These are phyloP conservation scores for Agelas oroides DNA, from an alignment of 37 sponge, comb jelly and placozoan genomes.

Conservation along the genomic window DNA sequence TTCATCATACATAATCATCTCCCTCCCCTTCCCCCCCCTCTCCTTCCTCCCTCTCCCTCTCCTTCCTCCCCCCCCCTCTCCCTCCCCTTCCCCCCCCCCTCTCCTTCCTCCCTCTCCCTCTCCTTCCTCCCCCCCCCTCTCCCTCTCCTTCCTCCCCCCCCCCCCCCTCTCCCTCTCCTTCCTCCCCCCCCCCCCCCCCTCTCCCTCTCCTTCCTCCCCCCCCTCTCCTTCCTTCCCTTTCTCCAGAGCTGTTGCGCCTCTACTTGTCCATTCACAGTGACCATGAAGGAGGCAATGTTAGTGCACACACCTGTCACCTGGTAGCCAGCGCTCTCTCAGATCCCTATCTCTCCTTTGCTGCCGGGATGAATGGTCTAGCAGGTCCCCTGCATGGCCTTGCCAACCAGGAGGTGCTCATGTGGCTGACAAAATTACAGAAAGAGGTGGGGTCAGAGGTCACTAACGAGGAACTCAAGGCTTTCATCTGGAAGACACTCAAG, in stretches of 20 bases:
- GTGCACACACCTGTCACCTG: constrained; percentile 95
- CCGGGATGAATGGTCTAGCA: constrained; percentile 96
- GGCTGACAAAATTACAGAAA: constrained; percentile 84
- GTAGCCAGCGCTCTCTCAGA: constrained; percentile 97
- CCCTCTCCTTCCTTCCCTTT: background rate
- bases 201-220: too few relatives aligned
- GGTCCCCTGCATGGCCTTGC: constrained; percentile 97
- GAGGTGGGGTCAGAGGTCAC: constrained; percentile 85
- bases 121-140: too few relatives aligned
- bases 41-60: background rate
- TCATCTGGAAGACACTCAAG: constrained; percentile 93
- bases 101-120: too few relatives aligned
- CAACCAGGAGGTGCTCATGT: constrained; percentile 94
- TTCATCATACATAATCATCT: too few relatives aligned
- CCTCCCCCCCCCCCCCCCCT: too few relatives aligned
- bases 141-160: too few relatives aligned
- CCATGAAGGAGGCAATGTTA: constrained; percentile 99
- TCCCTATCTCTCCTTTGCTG: constrained; percentile 97
- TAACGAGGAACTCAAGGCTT: constrained; percentile 85
- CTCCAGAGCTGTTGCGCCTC: constrained; percentile 88
- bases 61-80: too few relatives aligned
- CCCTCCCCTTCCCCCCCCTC: background rate
- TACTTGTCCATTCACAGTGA: constrained; percentile 98
- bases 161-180: too few relatives aligned
- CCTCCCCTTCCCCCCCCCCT: too few relatives aligned